These are phyloP conservation scores for Hiodon tergisus DNA, from an alignment of 2,113 vertebrate genomes.

Conservation along the genomic window DNA sequence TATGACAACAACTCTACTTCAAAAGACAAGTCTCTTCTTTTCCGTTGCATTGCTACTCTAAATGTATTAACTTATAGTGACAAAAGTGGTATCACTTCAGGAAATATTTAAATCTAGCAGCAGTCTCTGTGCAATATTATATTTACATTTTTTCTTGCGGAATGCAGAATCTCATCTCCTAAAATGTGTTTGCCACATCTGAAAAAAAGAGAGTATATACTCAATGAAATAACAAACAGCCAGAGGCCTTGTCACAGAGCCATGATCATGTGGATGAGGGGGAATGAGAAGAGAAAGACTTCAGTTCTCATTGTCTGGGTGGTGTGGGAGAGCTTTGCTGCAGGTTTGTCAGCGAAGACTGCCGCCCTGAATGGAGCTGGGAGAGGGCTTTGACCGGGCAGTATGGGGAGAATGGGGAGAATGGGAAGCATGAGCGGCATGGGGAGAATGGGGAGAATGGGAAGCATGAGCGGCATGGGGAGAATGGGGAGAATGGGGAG, in stretches of 20 bases:
- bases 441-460: too few relatives aligned
- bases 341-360: conserved; percentile 5
- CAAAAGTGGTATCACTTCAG: conserved; percentile 20
- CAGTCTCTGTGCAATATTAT: conserved; percentile 6
- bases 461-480: too few relatives aligned
- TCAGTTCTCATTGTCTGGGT: conserved; percentile 16
- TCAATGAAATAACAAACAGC: conserved; percentile 23
- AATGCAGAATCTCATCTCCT: conserved; percentile 6
- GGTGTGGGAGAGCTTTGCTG: conserved; percentile 7
- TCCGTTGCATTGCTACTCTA: conserved; percentile 23
- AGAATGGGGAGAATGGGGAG: too few relatives aligned
- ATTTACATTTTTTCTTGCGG: conserved; percentile 12
- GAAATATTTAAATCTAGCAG: conserved; percentile 24
- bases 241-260: not conserved
- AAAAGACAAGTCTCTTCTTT: conserved; percentile 9
- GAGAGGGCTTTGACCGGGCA: too few relatives aligned
- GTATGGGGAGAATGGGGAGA: too few relatives aligned
- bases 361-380: not conserved
- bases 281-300: conserved; percentile 21
- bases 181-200: conserved; percentile 19
- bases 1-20: conserved; percentile 19
- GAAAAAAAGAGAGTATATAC: conserved; percentile 16
- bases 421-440: too few relatives aligned
- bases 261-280: not conserved
- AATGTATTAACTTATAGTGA: conserved; percentile 24